A percentile compares a stretch with the other conserved stretches of the same genome.
Evolutionary conservation across 2,113 vertebrate genomes (phyloP).

Genomic region (Scatophagus argus): DNA sequence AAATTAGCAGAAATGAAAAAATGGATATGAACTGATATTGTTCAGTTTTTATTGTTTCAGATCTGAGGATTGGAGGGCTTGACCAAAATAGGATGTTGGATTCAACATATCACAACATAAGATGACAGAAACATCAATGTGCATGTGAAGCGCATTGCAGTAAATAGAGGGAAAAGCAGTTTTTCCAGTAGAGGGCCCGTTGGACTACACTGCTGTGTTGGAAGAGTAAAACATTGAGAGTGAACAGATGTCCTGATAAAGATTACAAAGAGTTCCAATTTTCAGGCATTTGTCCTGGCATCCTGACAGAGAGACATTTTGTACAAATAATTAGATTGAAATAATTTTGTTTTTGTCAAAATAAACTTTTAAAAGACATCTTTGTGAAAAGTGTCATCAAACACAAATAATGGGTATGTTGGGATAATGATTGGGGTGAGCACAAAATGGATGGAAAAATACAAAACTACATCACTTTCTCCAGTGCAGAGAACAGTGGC

Average conservation of each 20-base stretch:
- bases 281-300: slow-evolving; percentile 63
- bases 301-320: slow-evolving; percentile 59
- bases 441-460: neutral
- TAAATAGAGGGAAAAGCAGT: neutral
- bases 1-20: neutral
- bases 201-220: slow-evolving; percentile 23
- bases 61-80: neutral
- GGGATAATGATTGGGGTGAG: neutral
- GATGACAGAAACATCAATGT: slow-evolving; percentile 1
- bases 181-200: slow-evolving; percentile 2
- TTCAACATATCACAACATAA: neutral
- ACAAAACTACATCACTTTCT: neutral
- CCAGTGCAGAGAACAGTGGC: neutral
- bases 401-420: slow-evolving; percentile 16
- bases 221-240: slow-evolving; percentile 42
- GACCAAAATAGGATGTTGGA: neutral
- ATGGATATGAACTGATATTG: too few relatives aligned
- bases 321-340: slow-evolving; percentile 51
- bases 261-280: slow-evolving; percentile 53
- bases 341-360: slow-evolving; percentile 27
- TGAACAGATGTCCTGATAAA: slow-evolving; percentile 70
- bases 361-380: slow-evolving; percentile 41
- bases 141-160: neutral
- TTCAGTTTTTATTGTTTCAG: too few relatives aligned
- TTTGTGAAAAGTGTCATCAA: slow-evolving; percentile 2